Percentiles rank a stretch among this genome's conserved stretches.
phyloP scores from a whole-genome alignment of 1,140 invertebrate species.

The Drosophila albomicans region DNA sequence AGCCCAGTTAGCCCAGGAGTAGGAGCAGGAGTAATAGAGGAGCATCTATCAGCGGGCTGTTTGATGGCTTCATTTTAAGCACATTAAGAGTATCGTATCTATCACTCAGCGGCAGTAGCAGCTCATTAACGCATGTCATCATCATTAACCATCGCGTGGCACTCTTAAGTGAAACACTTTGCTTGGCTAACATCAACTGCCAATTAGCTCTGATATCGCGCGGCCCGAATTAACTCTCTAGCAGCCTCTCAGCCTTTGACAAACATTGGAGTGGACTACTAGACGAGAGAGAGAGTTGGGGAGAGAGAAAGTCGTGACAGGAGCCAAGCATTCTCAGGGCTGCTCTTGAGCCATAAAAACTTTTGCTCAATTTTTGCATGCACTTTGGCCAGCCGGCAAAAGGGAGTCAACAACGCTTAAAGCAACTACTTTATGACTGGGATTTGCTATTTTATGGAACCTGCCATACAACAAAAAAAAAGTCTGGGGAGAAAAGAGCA shows the following conservation, averaged over 20 bases:
- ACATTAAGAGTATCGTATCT: conserved; percentile 40
- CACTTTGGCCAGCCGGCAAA: conserved; percentile 38
- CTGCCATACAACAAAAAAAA: not conserved
- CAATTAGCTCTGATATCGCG: conserved; percentile 56
- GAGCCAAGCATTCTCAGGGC: not conserved
- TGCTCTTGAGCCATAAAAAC: conserved; percentile 47
- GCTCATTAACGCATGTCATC: conserved; percentile 49
- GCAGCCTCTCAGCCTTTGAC: conserved; percentile 44
- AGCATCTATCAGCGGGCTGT: conserved; percentile 16
- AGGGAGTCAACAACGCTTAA: conserved; percentile 43
- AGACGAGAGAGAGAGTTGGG: not conserved
- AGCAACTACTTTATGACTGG: conserved; percentile 65
- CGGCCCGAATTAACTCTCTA: conserved; percentile 48
- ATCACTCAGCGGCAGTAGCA: conserved; percentile 34
- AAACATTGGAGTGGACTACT: conserved; percentile 41
- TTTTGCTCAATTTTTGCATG: conserved; percentile 58
- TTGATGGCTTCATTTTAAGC: conserved; percentile 36
- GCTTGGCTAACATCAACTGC: conserved; percentile 44
- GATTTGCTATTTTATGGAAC: conserved; percentile 31
- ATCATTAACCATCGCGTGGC: conserved; percentile 37
- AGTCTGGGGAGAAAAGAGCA: not conserved
- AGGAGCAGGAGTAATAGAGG: not conserved
- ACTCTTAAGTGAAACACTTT: conserved; percentile 46
- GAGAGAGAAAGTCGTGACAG: not conserved
- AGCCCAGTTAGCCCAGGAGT: conserved; percentile 2